phyloP scores from a whole-genome alignment of 2,113 vertebrate species.

The Suricata suricatta region DNA sequence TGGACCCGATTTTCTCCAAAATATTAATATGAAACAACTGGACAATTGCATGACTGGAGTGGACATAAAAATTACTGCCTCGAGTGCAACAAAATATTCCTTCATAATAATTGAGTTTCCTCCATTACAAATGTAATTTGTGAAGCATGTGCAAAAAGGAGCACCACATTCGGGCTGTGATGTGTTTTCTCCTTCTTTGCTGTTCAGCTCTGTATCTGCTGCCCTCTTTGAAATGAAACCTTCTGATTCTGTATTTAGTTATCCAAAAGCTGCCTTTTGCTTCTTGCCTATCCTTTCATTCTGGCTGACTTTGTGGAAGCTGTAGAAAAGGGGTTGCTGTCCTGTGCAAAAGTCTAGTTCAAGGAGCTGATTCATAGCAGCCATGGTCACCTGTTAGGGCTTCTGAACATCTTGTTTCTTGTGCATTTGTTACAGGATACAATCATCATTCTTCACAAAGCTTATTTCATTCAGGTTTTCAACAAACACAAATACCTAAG shows the following conservation, averaged over 20 bases:
- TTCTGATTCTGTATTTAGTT: not conserved
- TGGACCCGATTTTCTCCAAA: not conserved
- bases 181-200: not conserved
- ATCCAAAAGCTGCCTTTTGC: not conserved
- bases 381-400: rapidly evolving
- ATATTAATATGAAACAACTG: not conserved
- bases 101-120: not conserved
- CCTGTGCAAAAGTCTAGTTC: not conserved
- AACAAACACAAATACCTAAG: not conserved
- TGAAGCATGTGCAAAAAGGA: not conserved
- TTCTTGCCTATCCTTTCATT: not conserved
- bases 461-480: not conserved
- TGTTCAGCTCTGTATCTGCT: not conserved
- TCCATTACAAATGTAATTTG: not conserved
- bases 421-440: rapidly evolving
- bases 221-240: not conserved
- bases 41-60: not conserved
- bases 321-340: not conserved
- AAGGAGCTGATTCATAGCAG: not conserved
- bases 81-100: not conserved
- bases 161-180: too few species aligned
- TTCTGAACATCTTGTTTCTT: not conserved
- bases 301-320: too few species aligned
- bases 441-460: not conserved
- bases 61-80: not conserved